Evolutionary conservation across 2,797 vertebrate genomes (phyloP), one percentile per base, ranked within the genome.

Genomic region (Parambassis ranga): DNA sequence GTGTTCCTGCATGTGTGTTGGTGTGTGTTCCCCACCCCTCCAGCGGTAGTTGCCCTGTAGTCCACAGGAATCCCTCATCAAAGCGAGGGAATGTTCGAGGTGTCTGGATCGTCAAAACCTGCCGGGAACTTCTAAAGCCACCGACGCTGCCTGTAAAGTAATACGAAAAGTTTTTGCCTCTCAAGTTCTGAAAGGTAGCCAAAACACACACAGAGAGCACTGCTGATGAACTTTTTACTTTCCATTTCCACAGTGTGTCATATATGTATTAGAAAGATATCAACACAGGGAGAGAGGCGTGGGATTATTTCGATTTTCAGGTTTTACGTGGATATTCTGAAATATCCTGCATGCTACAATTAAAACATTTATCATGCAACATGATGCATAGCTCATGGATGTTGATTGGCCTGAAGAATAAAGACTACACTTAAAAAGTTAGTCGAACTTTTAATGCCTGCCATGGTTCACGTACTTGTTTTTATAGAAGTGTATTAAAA

Each of bases 41-140:
- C 28, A 67, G 87, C 64, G 1, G 65, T 50, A 59, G 71, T 77
- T 84, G 77, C 60, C 84, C 84, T 48, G 59, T 68, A 53, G 84
- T 70, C 77, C 36, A 15, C 77, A 78, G 77, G 81, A 85, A 86
- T 84, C 72, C 69, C 69, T 81, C 80, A 86, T 89, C 80, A 90
- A 89, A 87, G 84, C 64, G 50, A 9, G 71, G 64, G 71, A 82
- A 75, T 43, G 74, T 84, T 63, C 16, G 11, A 85, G 73, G 83
- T 85, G 83, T 82, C 69, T 75, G 78, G 57, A 71, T 77, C 35
- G 44, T 78, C 85, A 84, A 75, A 86, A 73, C 66, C 69, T 47
- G 53, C 19, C 31, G 38, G 61, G 32, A 10, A 79, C 78, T 78
- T 83, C 68, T 79, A 33, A 76, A 78, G 76, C 69, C 22, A 13